Conservation (phyloP, 2,888 invertebrate genomes). For the Cataglyphis cursor region DNA sequence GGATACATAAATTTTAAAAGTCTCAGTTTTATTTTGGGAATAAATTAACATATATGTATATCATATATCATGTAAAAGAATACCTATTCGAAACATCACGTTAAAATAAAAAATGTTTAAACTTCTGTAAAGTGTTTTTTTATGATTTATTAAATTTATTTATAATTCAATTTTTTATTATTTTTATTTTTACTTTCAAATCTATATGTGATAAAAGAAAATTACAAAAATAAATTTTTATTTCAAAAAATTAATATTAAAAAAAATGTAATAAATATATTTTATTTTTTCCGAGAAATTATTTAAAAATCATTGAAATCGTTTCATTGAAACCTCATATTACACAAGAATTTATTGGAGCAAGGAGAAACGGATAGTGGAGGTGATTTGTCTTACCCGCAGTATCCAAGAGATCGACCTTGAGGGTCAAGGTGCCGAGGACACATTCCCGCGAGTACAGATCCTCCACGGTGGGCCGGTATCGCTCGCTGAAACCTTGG, state of each 20-base stretch:
- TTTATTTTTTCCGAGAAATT: not conserved
- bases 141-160: not conserved
- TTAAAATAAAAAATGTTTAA: not conserved
- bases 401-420: slow-evolving; percentile 88
- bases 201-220: not conserved
- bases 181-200: not conserved
- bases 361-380: not conserved
- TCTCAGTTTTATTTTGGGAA: not conserved
- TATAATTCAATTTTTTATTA: not conserved
- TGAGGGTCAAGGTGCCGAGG: slow-evolving; percentile 91
- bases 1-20: not conserved
- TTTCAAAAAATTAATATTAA: not conserved
- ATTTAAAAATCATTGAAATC: not conserved
- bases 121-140: not conserved
- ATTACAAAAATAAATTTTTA: not conserved
- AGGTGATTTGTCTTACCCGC: slow-evolving; percentile 77
- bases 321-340: not conserved
- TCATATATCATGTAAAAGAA: not conserved
- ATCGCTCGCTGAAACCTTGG: slow-evolving; percentile 93
- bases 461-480: slow-evolving; percentile 95
- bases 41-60: not conserved
- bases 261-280: not conserved
- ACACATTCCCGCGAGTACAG: slow-evolving; percentile 95
- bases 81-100: not conserved
- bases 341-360: not conserved